Conservation (phyloP, 2,113 vertebrate species). For the Poecile atricapillus region DNA sequence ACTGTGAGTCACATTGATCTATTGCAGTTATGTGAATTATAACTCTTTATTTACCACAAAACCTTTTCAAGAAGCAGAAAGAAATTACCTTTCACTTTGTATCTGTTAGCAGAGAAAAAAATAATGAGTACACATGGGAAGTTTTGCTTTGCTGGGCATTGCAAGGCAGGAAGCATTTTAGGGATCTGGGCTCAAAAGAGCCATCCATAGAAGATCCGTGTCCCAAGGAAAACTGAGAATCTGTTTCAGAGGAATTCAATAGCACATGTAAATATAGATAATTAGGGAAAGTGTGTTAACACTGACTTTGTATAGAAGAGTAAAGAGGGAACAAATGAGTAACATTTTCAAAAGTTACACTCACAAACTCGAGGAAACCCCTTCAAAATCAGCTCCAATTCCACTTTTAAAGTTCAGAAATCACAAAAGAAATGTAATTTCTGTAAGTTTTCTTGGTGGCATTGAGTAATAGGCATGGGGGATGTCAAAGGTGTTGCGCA, state of each 20-base stretch:
- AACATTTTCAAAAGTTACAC: not conserved
- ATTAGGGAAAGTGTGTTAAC: not conserved
- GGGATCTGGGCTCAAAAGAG: not conserved
- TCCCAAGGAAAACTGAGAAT: not conserved
- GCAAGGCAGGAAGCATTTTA: not conserved
- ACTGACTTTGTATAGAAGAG: not conserved
- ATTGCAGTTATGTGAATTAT: not conserved
- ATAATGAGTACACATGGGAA: not conserved
- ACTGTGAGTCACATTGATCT: not conserved
- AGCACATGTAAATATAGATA: not conserved
- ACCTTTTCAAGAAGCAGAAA: not conserved
- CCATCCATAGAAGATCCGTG: not conserved
- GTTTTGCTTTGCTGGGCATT: not conserved
- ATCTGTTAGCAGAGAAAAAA: not conserved
- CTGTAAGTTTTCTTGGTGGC: accelerated
- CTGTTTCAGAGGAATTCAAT: not conserved
- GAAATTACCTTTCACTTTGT: not conserved
- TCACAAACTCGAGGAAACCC: not conserved
- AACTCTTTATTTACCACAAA: not conserved
- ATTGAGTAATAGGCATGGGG: not conserved
- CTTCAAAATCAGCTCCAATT: not conserved
- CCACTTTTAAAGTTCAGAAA: not conserved
- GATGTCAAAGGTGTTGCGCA: not conserved
- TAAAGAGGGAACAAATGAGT: not conserved
- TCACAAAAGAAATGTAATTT: not conserved